These are phyloP conservation scores for Anneissia japonica DNA, from an alignment of 35 echinoderm and acorn worm genomes.

Conservation along the genomic window DNA sequence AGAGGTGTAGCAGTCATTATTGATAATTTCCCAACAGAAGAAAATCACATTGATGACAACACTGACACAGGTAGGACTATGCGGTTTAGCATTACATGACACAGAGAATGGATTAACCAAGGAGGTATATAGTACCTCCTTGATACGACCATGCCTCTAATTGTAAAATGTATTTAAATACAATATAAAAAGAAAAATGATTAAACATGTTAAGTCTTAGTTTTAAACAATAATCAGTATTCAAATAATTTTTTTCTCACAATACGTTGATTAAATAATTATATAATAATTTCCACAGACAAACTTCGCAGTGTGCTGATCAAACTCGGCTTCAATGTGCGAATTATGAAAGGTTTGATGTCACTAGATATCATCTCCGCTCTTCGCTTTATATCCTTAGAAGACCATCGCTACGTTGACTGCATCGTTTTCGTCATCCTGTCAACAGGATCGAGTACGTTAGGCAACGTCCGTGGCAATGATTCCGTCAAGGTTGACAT, in stretches of 20 bases:
- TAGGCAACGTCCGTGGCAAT: slow-evolving; percentile 49
- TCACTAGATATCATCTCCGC: slow-evolving; percentile 87
- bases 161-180: too few relatives aligned
- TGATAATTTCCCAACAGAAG: slow-evolving; percentile 67
- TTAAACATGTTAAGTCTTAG: too few relatives aligned
- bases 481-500: slow-evolving; percentile 64
- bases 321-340: slow-evolving; percentile 85
- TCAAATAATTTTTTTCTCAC: too few relatives aligned
- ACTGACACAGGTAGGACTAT: neutral
- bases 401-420: slow-evolving; percentile 89
- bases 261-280: too few relatives aligned
- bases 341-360: slow-evolving; percentile 82
- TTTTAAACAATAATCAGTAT: too few relatives aligned
- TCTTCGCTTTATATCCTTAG: slow-evolving; percentile 69
- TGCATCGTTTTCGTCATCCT: slow-evolving; percentile 77
- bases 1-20: slow-evolving; percentile 82
- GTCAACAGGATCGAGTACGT: slow-evolving; percentile 37
- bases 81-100: neutral
- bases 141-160: too few relatives aligned
- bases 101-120: neutral
- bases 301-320: slow-evolving; percentile 56
- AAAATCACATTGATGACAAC: neutral
- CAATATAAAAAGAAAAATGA: too few relatives aligned
- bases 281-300: slow-evolving; percentile 35
- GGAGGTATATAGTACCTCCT: too few relatives aligned